Conservation (phyloP, 2,888 invertebrate species). For the Pteria penguin region DNA sequence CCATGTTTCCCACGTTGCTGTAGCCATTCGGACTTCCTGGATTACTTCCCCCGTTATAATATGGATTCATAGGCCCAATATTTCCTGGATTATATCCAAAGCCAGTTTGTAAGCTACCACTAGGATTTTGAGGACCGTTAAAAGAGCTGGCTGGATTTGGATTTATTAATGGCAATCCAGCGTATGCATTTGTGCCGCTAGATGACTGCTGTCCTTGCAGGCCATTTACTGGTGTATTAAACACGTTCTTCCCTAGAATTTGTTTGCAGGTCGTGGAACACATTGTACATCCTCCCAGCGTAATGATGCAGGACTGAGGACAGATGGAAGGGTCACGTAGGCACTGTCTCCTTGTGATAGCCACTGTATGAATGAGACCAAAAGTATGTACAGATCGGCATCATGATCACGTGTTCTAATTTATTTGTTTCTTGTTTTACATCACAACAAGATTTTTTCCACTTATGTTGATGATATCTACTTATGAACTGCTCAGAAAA, state of each 20-base stretch:
- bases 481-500: too few relatives aligned
- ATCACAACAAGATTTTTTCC: too few relatives aligned
- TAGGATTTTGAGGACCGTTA: background rate
- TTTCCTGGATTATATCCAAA: conserved; percentile 20
- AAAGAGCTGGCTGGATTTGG: background rate
- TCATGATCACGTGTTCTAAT: too few relatives aligned
- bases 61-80: conserved; percentile 10
- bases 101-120: background rate
- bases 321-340: background rate
- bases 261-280: conserved; percentile 8
- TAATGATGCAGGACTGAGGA: conserved; percentile 14
- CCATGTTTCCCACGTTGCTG: background rate
- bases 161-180: background rate
- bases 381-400: too few relatives aligned
- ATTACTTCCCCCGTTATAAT: conserved; percentile 12
- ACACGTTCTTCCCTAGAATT: background rate
- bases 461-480: too few relatives aligned
- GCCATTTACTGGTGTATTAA: background rate
- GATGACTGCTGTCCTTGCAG: background rate
- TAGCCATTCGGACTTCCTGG: conserved; percentile 12
- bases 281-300: conserved; percentile 14
- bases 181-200: background rate
- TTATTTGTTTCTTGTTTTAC: too few relatives aligned
- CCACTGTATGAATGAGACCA: too few relatives aligned
- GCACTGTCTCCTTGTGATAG: conserved; percentile 4